Evolutionary conservation across 2,797 vertebrate genomes (phyloP).

Genomic region (Fratercula arctica): DNA sequence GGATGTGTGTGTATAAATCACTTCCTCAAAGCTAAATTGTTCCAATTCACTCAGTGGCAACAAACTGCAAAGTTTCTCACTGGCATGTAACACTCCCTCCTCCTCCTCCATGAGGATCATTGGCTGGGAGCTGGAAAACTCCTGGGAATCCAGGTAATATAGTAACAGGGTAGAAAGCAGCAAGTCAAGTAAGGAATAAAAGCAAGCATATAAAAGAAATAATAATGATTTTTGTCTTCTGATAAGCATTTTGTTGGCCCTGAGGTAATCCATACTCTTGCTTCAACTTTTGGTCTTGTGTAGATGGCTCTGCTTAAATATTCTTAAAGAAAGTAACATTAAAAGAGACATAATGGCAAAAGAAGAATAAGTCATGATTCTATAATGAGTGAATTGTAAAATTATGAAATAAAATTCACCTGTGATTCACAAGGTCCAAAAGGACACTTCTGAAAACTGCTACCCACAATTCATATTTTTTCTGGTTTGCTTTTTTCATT

Average conservation of each 20-base stretch:
- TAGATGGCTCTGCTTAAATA: neutral
- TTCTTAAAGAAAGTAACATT: neutral
- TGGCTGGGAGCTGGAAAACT: neutral
- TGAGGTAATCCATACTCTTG: neutral
- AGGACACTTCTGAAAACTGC: neutral
- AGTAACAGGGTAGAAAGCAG: neutral
- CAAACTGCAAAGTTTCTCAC: conserved; percentile 70
- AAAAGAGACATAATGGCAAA: neutral
- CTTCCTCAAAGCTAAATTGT: conserved; percentile 68
- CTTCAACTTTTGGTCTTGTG: neutral
- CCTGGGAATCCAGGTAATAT: conserved; percentile 26
- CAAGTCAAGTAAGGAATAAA: neutral
- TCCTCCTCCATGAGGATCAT: neutral
- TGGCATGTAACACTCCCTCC: conserved; percentile 25
- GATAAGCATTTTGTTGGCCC: neutral
- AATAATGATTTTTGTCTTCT: neutral
- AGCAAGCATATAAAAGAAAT: neutral
- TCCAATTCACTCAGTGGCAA: conserved; percentile 64
- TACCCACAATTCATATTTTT: neutral
- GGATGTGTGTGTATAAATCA: conserved; percentile 66
- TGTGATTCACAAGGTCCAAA: neutral
- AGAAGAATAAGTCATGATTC: neutral
- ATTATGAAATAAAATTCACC: neutral
- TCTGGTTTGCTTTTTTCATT: neutral
- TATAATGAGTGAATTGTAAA: neutral